Conservation (phyloP, 2,888 invertebrate species). For the Apotomis betuletana region DNA sequence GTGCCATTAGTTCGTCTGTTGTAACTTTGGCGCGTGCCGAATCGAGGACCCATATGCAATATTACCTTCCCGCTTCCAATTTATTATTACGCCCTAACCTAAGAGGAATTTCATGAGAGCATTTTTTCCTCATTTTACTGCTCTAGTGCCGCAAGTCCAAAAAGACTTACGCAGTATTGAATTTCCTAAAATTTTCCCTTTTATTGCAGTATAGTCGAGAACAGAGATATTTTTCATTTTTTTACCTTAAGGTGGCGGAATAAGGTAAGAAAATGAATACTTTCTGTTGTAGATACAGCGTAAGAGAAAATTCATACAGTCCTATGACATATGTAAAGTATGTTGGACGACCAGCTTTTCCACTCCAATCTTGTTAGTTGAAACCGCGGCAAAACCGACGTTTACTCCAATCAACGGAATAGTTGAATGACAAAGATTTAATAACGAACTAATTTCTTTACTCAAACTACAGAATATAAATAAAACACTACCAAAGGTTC, state of each 20-base stretch:
- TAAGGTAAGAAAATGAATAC: not conserved
- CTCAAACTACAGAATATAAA: too few species aligned
- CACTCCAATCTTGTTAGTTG: conserved; percentile 35
- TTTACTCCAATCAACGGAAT: not conserved
- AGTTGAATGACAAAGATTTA: not conserved
- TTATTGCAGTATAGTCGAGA: not conserved
- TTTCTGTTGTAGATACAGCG: not conserved
- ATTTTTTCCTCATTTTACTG: conserved; percentile 28
- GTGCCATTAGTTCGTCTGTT: too few species aligned
- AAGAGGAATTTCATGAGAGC: conserved; percentile 13
- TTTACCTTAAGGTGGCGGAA: not conserved
- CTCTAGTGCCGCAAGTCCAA: not conserved
- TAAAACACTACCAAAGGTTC: too few species aligned
- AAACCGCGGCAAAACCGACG: not conserved
- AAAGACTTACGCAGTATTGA: not conserved
- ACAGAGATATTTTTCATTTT: not conserved
- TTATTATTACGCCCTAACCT: conserved; percentile 14
- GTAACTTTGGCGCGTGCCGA: not conserved
- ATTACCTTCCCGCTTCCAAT: conserved; percentile 8
- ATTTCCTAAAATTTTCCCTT: not conserved
- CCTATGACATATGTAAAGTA: conserved; percentile 34
- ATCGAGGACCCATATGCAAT: not conserved
- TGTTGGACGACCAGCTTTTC: conserved; percentile 30
- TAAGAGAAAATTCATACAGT: conserved; percentile 11
- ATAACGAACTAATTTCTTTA: too few species aligned